Conservation (phyloP, 1,140 invertebrate genomes). For the Gonioctena quinquepunctata region DNA sequence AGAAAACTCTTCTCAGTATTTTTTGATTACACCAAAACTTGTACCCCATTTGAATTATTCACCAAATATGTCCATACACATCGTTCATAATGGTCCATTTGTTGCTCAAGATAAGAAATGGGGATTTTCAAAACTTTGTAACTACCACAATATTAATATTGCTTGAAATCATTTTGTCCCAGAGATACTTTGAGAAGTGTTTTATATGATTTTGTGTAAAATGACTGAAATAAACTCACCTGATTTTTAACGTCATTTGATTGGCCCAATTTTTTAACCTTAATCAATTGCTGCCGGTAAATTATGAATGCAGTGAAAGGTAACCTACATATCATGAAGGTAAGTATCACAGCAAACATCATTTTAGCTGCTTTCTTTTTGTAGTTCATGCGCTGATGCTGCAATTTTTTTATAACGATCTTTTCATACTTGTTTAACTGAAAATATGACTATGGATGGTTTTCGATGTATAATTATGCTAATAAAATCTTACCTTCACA, state of each 20-base stretch:
- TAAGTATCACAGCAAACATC: slow-evolving; percentile 70
- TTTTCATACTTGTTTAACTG: slow-evolving; percentile 66
- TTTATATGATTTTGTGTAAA: neutral
- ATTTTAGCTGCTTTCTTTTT: slow-evolving; percentile 69
- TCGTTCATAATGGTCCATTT: slow-evolving; percentile 51
- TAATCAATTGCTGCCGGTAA: slow-evolving; percentile 60
- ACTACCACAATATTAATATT: slow-evolving; percentile 28
- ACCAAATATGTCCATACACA: slow-evolving; percentile 42
- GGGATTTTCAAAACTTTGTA: slow-evolving; percentile 39
- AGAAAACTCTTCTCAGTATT: slow-evolving; percentile 77
- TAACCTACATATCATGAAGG: slow-evolving; percentile 67
- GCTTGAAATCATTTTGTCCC: neutral
- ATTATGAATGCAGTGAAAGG: slow-evolving; percentile 72
- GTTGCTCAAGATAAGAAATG: slow-evolving; percentile 39
- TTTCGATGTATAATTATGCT: too few species aligned
- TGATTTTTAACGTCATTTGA: slow-evolving; percentile 45
- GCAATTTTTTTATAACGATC: slow-evolving; percentile 59
- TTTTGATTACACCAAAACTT: slow-evolving; percentile 89
- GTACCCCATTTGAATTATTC: slow-evolving; percentile 47
- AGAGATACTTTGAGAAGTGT: neutral
- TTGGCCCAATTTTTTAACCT: slow-evolving; percentile 26
- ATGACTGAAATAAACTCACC: slow-evolving; percentile 37
- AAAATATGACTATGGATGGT: too few species aligned
- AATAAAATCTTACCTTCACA: slow-evolving; percentile 63
- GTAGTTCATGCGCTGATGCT: slow-evolving; percentile 62